Base-by-base conservation (phyloP, 2,113 vertebrate species). In the cattle (Bos taurus) region DNA sequence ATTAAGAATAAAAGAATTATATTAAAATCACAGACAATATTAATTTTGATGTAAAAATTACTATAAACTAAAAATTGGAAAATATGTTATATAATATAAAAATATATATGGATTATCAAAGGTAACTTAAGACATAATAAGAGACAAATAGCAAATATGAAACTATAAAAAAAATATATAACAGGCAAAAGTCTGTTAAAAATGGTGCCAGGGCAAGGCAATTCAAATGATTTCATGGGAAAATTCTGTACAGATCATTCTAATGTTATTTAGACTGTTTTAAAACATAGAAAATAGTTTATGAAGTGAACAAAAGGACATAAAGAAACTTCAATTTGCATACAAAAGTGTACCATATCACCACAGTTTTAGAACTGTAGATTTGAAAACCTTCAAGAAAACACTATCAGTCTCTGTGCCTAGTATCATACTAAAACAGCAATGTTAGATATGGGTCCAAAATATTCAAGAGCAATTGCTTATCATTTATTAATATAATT, bases 261-360 rank as follows among this genome's bases (percentile, higher is more conserved):
- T 95, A 81, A 85, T 77, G 15, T 43, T 94, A 81, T 95, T 96
- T 90, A 95, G 91, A 59, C 5, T 87, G 23, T 93, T 96, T 95
- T 57, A 95, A 52, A 96, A 92, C 67, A 54, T 25, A 97, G 60
- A 92, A 74, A 85, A 74, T 59, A 71, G 43, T 94, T 98, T 97
- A 80, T 81, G n/a, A 98, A 81, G 13, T 56, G 23, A 48, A 82
- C 13, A 93, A 89, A 92, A 97, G 33, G 50, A 93, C 81, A 48
- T 13, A 21, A 30, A 10, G 64, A 81, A 25, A 14, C 8, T 84
- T 94, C n/a, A 95, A 80, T 91, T 43, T 84, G 16, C 36, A 81
- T 85, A 11, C 15, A 94, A 91, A 96, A 78, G n/a, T 62, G 64
- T 15, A 96, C 77, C 6, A 48, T 62, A 77, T 46, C 60, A 23